These are phyloP conservation scores for Callinectes sapidus DNA, from an alignment of 2,888 invertebrate species.

Conservation along the genomic window DNA sequence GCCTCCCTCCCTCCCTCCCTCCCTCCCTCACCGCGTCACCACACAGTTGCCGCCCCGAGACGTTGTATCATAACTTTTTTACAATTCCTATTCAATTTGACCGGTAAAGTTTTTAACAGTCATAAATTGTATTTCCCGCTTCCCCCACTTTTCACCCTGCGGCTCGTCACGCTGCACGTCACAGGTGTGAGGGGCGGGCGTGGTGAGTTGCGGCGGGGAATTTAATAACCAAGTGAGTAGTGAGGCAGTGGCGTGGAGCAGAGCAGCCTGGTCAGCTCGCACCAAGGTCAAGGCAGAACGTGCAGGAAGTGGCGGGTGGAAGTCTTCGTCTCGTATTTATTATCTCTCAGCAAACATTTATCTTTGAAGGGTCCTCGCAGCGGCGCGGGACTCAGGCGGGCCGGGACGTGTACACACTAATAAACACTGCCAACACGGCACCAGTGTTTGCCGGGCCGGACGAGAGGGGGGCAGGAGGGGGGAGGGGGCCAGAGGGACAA, in stretches of 20 bases:
- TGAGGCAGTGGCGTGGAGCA: background rate
- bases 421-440: constrained; percentile 31
- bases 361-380: constrained; percentile 23
- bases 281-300: background rate
- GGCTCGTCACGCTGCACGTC: background rate
- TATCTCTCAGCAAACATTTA: constrained; percentile 20
- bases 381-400: background rate
- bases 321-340: constrained; percentile 19
- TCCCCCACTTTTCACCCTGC: background rate
- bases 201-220: background rate
- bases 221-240: background rate
- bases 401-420: constrained; percentile 26
- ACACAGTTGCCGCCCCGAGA: background rate
- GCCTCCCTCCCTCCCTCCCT: background rate
- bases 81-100: background rate
- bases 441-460: background rate
- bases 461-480: background rate
- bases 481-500: background rate
- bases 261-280: background rate
- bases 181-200: background rate
- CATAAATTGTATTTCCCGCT: background rate
- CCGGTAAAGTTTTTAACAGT: background rate
- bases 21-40: background rate
- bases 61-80: background rate
- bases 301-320: constrained; percentile 12